phyloP scores from a whole-genome alignment of 92 coral and sea anemone genomes.

The Isaurus tuberculatus region DNA sequence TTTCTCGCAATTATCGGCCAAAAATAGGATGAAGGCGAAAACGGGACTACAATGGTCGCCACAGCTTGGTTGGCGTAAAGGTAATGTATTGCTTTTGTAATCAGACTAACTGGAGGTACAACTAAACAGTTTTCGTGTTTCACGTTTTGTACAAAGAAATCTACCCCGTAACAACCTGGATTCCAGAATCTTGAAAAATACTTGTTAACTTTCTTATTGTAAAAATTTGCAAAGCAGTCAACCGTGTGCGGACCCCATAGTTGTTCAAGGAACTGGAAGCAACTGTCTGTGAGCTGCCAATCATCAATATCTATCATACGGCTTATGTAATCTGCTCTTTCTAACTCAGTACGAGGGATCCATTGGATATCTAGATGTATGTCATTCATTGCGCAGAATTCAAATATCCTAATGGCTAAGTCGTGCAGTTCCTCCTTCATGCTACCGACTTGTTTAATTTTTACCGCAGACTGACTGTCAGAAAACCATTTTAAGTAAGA shows the following conservation, averaged over 20 bases:
- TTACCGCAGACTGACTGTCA: slow-evolving; percentile 60
- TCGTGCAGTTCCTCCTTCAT: slow-evolving; percentile 58
- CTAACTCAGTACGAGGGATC: slow-evolving; percentile 58
- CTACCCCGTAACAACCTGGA: slow-evolving; percentile 63
- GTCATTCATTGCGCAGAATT: slow-evolving; percentile 32
- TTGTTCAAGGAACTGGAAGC: slow-evolving; percentile 17
- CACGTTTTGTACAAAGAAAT: slow-evolving; percentile 57
- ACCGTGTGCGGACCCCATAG: slow-evolving; percentile 59
- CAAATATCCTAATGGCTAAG: slow-evolving; percentile 54
- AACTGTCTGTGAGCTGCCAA: slow-evolving; percentile 59
- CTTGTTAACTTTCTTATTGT: slow-evolving; percentile 39
- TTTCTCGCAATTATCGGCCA: background rate
- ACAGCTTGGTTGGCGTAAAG: background rate
- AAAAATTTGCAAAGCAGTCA: slow-evolving; percentile 56
- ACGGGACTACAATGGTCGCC: background rate
- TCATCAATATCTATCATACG: slow-evolving; percentile 63
- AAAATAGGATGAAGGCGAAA: slow-evolving; percentile 1
- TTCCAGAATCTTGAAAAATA: slow-evolving; percentile 62
- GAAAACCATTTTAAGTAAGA: background rate
- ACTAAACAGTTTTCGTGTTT: slow-evolving; percentile 9
- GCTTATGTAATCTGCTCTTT: slow-evolving; percentile 65
- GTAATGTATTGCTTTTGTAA: background rate
- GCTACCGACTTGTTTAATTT: slow-evolving; percentile 63
- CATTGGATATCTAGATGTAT: slow-evolving; percentile 63
- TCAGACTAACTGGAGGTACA: slow-evolving; percentile 34